Evolutionary conservation across 1,140 invertebrate genomes (phyloP).

Genomic region (Pogonognathellus flavescens): DNA sequence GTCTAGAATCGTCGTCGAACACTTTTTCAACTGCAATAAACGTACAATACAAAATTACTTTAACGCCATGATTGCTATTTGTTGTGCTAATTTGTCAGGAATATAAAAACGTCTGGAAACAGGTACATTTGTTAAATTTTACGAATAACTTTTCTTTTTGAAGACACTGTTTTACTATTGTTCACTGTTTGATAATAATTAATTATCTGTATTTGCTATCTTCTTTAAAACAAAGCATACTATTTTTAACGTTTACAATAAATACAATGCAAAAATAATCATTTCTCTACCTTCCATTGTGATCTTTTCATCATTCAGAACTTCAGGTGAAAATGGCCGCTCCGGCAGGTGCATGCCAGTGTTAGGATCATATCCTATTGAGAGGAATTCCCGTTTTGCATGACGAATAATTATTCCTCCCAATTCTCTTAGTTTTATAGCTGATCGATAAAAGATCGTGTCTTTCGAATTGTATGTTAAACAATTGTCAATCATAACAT

Average conservation of each 20-base stretch:
- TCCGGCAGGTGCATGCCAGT: slow-evolving; percentile 70
- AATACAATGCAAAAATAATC: not conserved
- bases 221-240: no score
- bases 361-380: slow-evolving; percentile 75
- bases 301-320: slow-evolving; percentile 68
- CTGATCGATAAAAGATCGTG: slow-evolving; percentile 85
- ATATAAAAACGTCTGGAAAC: not conserved
- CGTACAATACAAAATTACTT: not conserved
- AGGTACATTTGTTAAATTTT: not conserved
- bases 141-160: not conserved
- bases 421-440: slow-evolving; percentile 88
- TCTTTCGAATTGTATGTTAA: slow-evolving; percentile 95
- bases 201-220: no score
- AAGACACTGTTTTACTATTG: no score
- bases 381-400: slow-evolving; percentile 80
- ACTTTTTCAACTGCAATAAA: slow-evolving; percentile 57
- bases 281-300: slow-evolving; percentile 69
- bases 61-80: no score
- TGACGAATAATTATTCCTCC: slow-evolving; percentile 79
- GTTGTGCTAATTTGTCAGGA: no score
- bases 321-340: slow-evolving; percentile 61
- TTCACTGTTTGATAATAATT: no score
- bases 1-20: slow-evolving; percentile 61
- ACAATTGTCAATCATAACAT: slow-evolving; percentile 95
- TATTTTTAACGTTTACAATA: no score